Evolutionary conservation across 2,113 vertebrate genomes (phyloP).

Genomic region (Gymnobelideus leadbeateri): DNA sequence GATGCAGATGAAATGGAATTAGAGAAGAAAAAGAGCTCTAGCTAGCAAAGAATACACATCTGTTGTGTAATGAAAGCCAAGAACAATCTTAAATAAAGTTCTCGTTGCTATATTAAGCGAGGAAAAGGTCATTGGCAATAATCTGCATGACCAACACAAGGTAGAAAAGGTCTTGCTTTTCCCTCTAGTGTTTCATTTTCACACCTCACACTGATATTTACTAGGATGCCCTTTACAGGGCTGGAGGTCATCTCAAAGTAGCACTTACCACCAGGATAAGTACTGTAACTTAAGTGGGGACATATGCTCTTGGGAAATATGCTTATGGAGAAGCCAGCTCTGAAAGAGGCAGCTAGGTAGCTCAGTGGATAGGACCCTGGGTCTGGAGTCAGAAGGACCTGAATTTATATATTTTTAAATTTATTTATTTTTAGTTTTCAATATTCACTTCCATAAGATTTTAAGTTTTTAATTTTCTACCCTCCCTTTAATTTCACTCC

Average conservation of each 20-base stretch:
- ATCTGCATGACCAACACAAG: not conserved
- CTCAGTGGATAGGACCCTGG: not conserved
- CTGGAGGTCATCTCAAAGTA: not conserved
- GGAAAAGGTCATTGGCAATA: not conserved
- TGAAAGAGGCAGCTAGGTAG: not conserved
- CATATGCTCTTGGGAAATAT: not conserved
- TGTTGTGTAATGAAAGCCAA: not conserved
- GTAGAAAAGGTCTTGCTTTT: not conserved
- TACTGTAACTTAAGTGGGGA: not conserved
- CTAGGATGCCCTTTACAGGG: not conserved
- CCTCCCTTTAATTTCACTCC: no score
- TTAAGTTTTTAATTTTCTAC: no score
- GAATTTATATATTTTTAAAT: not conserved
- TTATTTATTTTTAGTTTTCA: no score
- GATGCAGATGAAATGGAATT: not conserved
- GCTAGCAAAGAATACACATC: not conserved
- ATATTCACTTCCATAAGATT: no score
- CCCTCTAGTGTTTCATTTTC: not conserved
- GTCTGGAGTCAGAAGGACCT: not conserved
- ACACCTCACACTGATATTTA: not conserved
- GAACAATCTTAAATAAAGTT: not conserved
- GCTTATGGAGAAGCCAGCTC: not conserved
- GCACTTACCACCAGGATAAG: not conserved
- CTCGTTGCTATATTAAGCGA: not conserved
- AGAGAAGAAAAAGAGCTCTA: not conserved